phyloP scores from a whole-genome alignment of 2,888 invertebrate genomes.

The Strigamia crassipes region DNA sequence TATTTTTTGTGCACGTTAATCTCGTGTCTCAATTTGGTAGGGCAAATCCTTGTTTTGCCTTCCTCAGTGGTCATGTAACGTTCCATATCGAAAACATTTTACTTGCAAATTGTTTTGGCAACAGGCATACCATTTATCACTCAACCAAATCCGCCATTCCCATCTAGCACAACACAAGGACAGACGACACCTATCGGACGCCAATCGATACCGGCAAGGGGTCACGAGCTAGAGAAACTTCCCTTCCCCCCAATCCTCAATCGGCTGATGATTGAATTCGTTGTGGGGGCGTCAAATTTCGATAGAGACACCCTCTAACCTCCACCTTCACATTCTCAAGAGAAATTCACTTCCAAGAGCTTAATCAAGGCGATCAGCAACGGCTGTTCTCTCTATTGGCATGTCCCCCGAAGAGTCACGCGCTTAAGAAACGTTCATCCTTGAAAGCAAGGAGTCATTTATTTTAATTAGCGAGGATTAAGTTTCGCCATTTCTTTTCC shows the following conservation, averaged over 20 bases:
- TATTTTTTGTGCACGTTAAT: not conserved
- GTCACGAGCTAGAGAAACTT: not conserved
- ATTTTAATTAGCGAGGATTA: slow-evolving; percentile 4
- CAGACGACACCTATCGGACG: slow-evolving; percentile 22
- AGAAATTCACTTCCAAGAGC: slow-evolving; percentile 3
- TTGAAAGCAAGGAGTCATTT: not conserved
- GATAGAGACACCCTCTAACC: slow-evolving; percentile 11
- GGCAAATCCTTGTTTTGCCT: not conserved
- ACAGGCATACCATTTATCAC: slow-evolving; percentile 26
- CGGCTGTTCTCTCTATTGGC: slow-evolving; percentile 23
- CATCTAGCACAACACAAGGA: not conserved
- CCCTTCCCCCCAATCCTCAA: not conserved
- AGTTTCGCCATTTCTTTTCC: not conserved
- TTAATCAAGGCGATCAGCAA: slow-evolving; percentile 26
- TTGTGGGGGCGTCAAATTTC: slow-evolving; percentile 23
- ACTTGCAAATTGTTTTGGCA: slow-evolving; percentile 25
- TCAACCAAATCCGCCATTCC: not conserved
- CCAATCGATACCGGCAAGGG: slow-evolving; percentile 7
- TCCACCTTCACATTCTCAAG: slow-evolving; percentile 22
- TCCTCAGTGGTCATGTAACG: not conserved
- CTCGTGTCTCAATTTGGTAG: not conserved
- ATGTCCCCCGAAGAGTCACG: slow-evolving; percentile 11
- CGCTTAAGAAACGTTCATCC: not conserved
- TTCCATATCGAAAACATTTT: slow-evolving; percentile 5
- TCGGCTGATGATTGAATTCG: slow-evolving; percentile 20